Conservation (phyloP, 2,113 vertebrate genomes). For the Pungitius pungitius region DNA sequence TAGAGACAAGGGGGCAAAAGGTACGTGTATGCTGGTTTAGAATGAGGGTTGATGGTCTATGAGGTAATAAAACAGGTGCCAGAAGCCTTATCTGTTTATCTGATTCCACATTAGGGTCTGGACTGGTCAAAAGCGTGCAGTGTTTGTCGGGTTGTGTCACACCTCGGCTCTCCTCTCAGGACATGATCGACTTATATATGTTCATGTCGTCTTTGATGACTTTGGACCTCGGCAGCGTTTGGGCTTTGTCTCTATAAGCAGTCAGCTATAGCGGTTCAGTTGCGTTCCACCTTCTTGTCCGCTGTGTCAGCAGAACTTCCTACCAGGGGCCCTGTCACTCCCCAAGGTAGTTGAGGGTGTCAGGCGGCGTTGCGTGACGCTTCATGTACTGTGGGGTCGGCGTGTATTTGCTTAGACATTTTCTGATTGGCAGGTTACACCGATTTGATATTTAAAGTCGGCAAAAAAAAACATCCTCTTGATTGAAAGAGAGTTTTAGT, state of each 20-base stretch:
- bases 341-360: neutral
- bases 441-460: neutral
- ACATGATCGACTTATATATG: neutral
- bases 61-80: neutral
- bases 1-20: neutral
- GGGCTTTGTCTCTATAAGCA: no score
- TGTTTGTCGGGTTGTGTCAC: neutral
- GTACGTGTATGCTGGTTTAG: neutral
- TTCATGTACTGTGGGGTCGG: neutral
- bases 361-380: neutral
- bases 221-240: neutral
- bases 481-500: neutral
- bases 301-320: neutral
- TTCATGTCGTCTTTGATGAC: neutral
- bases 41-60: neutral
- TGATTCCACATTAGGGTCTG: neutral
- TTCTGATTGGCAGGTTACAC: neutral
- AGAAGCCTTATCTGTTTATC: neutral
- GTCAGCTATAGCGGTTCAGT: no score
- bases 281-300: no score
- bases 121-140: neutral
- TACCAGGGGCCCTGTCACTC: neutral
- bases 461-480: neutral
- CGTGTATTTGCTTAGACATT: neutral
- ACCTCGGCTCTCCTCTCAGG: neutral